These are phyloP conservation scores for Oxygymnocypris stewartii DNA, from an alignment of 2,113 vertebrate species.

Conservation along the genomic window DNA sequence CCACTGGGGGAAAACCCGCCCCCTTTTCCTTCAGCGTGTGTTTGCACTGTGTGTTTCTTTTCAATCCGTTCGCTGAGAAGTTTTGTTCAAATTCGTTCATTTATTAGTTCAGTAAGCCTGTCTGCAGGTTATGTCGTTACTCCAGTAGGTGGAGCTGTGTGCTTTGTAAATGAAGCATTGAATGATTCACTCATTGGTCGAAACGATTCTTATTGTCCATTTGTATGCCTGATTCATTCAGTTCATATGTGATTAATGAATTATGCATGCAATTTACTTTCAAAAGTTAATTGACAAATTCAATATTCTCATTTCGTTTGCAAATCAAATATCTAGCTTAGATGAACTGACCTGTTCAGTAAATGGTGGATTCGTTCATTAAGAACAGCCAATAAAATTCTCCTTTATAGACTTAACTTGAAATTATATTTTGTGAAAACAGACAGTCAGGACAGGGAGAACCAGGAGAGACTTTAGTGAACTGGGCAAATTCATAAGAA, in stretches of 20 bases:
- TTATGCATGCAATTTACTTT: not conserved
- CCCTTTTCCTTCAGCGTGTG: conserved; percentile 68
- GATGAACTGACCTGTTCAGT: not conserved
- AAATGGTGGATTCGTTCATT: not conserved
- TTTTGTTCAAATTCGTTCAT: not conserved
- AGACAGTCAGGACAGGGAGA: not conserved
- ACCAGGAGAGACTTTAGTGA: not conserved
- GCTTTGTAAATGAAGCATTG: not conserved
- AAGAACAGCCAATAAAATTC: not conserved
- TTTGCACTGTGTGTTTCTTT: conserved; percentile 51
- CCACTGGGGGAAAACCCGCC: conserved; percentile 76
- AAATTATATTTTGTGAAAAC: not conserved
- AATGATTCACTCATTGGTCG: not conserved
- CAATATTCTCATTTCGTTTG: not conserved
- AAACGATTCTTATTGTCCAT: not conserved
- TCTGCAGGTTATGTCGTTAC: not conserved
- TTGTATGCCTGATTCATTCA: not conserved
- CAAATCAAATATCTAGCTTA: not conserved
- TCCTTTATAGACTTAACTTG: not conserved
- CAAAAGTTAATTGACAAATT: not conserved
- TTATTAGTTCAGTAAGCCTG: not conserved
- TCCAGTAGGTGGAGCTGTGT: not conserved
- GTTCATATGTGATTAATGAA: not conserved
- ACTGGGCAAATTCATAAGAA: not conserved
- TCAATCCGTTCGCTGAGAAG: not conserved